These are phyloP conservation scores for Acanthacorydalis orientalis DNA, from an alignment of 2,888 invertebrate species.

Conservation along the genomic window DNA sequence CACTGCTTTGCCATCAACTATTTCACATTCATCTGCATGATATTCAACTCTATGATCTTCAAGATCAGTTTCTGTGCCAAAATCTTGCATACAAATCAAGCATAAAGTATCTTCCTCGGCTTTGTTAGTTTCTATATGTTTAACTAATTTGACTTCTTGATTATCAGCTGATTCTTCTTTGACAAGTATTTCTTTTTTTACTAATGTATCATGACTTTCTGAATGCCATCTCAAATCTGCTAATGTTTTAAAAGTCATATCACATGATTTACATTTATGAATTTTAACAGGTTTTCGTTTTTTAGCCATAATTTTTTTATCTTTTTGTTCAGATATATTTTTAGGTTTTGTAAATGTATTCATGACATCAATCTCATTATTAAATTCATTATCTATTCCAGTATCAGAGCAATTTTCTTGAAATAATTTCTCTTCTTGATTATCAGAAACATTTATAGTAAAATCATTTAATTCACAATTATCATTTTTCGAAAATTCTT, in stretches of 20 bases:
- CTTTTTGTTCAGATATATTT: neutral
- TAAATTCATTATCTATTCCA: neutral
- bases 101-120: neutral
- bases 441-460: no score
- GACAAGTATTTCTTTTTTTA: neutral
- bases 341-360: neutral
- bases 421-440: no score
- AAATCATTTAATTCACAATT: neutral
- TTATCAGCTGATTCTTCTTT: neutral
- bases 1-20: neutral
- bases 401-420: no score
- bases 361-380: neutral
- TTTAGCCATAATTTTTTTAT: neutral
- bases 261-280: neutral
- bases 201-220: neutral
- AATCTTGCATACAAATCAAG: neutral
- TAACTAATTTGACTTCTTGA: no score
- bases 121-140: neutral
- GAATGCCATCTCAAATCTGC: constrained; percentile 1
- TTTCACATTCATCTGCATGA: neutral
- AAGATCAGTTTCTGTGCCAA: neutral
- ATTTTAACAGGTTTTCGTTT: neutral
- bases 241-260: neutral
- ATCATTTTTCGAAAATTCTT: neutral
- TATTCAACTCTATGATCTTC: neutral